phyloP scores from a whole-genome alignment of 2,888 invertebrate species.

The Philereme vetulata region DNA sequence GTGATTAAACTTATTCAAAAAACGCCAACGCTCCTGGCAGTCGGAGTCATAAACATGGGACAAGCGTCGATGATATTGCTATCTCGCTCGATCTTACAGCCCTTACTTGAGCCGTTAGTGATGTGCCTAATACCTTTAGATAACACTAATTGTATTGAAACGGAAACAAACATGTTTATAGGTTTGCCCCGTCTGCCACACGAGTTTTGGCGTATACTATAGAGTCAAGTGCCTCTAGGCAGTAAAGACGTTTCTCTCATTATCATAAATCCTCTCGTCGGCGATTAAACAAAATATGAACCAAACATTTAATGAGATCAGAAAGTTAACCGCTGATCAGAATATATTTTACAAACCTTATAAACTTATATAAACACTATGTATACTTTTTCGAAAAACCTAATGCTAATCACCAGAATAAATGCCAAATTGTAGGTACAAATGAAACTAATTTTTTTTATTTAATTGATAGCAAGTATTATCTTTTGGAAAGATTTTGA shows the following conservation, averaged over 20 bases:
- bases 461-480: constrained; percentile 39
- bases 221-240: constrained; percentile 60
- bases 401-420: constrained; percentile 22
- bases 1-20: constrained; percentile 43
- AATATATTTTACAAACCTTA: constrained; percentile 16
- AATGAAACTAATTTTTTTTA: constrained; percentile 19
- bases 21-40: no score
- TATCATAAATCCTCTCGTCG: constrained; percentile 1
- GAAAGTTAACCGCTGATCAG: constrained; percentile 10
- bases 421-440: constrained; percentile 20
- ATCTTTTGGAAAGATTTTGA: constrained; percentile 53
- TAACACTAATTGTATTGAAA: no score
- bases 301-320: constrained; percentile 14
- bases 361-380: constrained; percentile 7
- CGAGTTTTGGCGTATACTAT: no score
- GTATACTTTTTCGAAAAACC: constrained; percentile 22
- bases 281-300: constrained; percentile 3
- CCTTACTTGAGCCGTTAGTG: no score
- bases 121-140: no score
- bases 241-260: constrained; percentile 14
- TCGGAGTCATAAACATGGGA: no score
- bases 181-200: no score
- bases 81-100: no score
- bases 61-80: no score
- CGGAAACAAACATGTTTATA: no score